These are phyloP conservation scores for Sarotherodon lohbergeri DNA, from an alignment of 2,113 vertebrate species.

Conservation along the genomic window DNA sequence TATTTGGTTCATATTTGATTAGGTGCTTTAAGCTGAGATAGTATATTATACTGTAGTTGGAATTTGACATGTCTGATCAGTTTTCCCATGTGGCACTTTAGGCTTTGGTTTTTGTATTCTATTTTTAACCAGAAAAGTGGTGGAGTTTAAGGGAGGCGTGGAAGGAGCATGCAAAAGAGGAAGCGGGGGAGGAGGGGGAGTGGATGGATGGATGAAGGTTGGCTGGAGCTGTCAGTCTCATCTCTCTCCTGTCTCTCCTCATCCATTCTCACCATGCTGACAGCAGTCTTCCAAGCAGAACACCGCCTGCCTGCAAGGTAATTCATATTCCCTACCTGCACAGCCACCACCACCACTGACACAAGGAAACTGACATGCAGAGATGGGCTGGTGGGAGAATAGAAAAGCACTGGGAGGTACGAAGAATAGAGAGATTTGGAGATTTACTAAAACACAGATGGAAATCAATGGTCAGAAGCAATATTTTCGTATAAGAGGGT, in stretches of 20 bases:
- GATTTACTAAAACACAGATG: neutral
- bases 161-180: neutral
- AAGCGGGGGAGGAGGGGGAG: neutral
- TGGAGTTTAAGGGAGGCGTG: neutral
- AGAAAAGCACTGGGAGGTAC: neutral
- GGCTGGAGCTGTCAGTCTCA: constrained; percentile 66
- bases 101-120: neutral
- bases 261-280: constrained; percentile 68
- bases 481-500: neutral
- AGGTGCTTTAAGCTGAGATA: neutral
- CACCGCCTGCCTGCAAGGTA: constrained; percentile 65
- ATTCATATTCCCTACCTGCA: constrained; percentile 75
- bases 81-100: neutral
- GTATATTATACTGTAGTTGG: neutral
- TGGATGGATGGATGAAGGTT: constrained; percentile 51
- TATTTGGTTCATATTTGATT: neutral
- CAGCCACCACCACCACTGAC: constrained; percentile 9
- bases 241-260: constrained; percentile 67
- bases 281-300: constrained; percentile 74
- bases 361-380: constrained; percentile 25
- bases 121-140: neutral
- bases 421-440: neutral
- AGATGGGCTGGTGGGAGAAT: neutral
- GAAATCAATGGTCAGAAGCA: neutral
- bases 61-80: neutral